A percentile compares a stretch with the other conserved stretches of the same genome.
Evolutionary conservation across 2,888 invertebrate genomes (phyloP).

Genomic region (Octodonta nipae): DNA sequence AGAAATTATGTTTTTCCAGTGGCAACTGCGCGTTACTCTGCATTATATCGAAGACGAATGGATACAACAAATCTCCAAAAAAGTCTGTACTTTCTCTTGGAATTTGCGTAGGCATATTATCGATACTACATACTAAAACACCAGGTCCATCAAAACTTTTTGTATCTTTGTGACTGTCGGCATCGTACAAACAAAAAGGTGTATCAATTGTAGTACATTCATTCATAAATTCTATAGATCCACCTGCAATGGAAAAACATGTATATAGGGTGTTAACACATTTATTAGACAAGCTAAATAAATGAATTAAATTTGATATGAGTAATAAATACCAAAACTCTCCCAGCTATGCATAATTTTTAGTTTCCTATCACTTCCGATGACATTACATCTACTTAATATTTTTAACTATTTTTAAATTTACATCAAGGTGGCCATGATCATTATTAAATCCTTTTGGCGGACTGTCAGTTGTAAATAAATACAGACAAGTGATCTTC

Average conservation of each 20-base stretch:
- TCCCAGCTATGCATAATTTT: no score
- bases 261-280: no score
- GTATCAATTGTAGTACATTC: conserved; percentile 99
- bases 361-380: no score
- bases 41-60: conserved; percentile 79
- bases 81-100: conserved; percentile 95
- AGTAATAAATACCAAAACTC: no score
- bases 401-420: no score
- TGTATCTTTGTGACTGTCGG: conserved; percentile 91
- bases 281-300: no score
- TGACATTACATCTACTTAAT: no score
- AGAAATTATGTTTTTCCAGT: conserved; percentile 63
- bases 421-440: no score
- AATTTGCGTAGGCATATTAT: conserved; percentile 99
- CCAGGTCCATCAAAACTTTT: conserved; percentile 94
- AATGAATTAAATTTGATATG: no score
- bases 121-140: conserved; percentile 97
- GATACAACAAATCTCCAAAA: conserved; percentile 85
- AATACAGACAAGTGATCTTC: no score
- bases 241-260: conserved; percentile 42
- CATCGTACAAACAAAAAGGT: conserved; percentile 98
- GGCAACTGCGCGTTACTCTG: conserved; percentile 64
- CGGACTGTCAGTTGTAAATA: no score
- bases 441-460: no score
- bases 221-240: conserved; percentile 90